Evolutionary conservation across 2,888 invertebrate species (phyloP), one percentile per base, ranked within the genome.

Genomic region (Drosophila emarginata): DNA sequence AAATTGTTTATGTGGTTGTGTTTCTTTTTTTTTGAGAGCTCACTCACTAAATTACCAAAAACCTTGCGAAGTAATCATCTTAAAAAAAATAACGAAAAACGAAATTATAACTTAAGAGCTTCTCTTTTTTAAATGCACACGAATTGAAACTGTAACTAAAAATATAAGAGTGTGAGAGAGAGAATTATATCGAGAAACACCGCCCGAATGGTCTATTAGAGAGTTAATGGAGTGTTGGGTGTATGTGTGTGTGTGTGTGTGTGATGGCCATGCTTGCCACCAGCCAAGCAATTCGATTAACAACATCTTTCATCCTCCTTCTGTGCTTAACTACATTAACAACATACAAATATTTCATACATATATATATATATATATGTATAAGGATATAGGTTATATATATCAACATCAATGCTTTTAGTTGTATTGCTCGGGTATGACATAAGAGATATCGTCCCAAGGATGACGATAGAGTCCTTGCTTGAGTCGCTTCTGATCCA

Each of bases 401-500:
- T 61, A 61, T 64, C 11, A 68, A 67, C 72, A 72, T 40, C 73
- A 28, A 21, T 15, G 66, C 66, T 60, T 23, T 86, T 89, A 91
- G 79, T 91, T 91, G 77, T 90, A 92, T 79, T 92, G 91, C 76
- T 92, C 92, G 57, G 92, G 92, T 77, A 92, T 89, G 62, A 92
- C 92, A 70, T 92, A 92, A 14, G 92, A 92, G 93, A 99, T 99
- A 91, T 99, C 99, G 91, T 99, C 99, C 99, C 99, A 99, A 0
- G 99, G 99, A 93, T 99, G 99, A 83, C 99, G 96, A 93, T 99
- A 99, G 4, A 99, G 94, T 6, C 99, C 99, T 93, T 99, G 99
- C 91, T 99, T 99, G 93, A 99, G 94, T 77, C 99, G 94, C 93
- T 98, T 98, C 93, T 99, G 99, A 93, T 99, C 99, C 93, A 99